Conservation (phyloP, 2,888 invertebrate genomes). For the Diarsia brunnea region DNA sequence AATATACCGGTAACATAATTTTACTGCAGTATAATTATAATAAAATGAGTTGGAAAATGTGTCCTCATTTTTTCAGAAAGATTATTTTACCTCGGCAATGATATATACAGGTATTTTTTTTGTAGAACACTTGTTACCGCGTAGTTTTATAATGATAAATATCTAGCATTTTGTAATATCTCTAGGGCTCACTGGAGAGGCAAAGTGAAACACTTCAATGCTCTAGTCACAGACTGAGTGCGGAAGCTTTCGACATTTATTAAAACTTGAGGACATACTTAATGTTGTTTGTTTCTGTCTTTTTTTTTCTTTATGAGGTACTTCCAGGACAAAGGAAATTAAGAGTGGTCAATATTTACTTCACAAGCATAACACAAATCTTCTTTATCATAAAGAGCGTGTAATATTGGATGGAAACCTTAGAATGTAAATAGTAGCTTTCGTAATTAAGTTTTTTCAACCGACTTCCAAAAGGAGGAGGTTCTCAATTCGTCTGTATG, state of each 20-base stretch:
- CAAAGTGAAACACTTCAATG: slow-evolving; percentile 53
- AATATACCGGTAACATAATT: slow-evolving; percentile 19
- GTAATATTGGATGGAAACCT: not conserved
- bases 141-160: slow-evolving; percentile 27
- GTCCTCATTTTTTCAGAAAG: slow-evolving; percentile 17
- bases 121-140: not conserved
- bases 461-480: too few relatives aligned
- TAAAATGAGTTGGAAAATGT: slow-evolving; percentile 13
- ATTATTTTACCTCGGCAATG: slow-evolving; percentile 6
- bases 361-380: too few relatives aligned
- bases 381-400: not conserved
- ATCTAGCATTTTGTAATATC: slow-evolving; percentile 12
- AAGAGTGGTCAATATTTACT: slow-evolving; percentile 3
- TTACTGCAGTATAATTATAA: slow-evolving; percentile 2
- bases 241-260: slow-evolving; percentile 58
- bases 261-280: slow-evolving; percentile 59
- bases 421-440: not conserved
- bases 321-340: slow-evolving; percentile 39
- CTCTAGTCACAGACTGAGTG: slow-evolving; percentile 33
- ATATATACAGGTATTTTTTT: slow-evolving; percentile 9
- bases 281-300: slow-evolving; percentile 51
- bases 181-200: slow-evolving; percentile 17
- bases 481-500: too few relatives aligned
- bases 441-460: too few relatives aligned
- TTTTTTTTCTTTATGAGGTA: slow-evolving; percentile 8